Evolutionary conservation across 2,113 vertebrate species (phyloP).

Genomic region (Electrona antarctica): DNA sequence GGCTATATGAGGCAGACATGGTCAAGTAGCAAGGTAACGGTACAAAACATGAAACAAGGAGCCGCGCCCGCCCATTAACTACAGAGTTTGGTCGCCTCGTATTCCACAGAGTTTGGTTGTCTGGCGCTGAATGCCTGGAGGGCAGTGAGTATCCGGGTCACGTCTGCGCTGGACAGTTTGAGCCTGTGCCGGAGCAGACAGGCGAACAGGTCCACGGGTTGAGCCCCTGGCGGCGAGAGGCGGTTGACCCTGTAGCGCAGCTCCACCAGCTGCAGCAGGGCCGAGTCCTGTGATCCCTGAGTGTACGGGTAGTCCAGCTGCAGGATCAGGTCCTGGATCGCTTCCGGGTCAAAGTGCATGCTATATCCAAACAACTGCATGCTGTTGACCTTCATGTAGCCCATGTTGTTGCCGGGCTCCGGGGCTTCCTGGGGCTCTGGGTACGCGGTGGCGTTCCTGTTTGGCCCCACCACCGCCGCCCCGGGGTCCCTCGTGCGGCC

Average conservation of each 20-base stretch:
- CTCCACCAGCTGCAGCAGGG: slow-evolving; percentile 94
- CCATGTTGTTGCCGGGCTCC: slow-evolving; percentile 86
- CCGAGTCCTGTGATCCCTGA: slow-evolving; percentile 94
- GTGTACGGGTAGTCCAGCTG: slow-evolving; percentile 97
- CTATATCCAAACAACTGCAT: slow-evolving; percentile 97
- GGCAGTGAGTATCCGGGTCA: slow-evolving; percentile 91
- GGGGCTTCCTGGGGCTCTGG: slow-evolving; percentile 84
- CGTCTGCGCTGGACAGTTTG: slow-evolving; percentile 92
- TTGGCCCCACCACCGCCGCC: slow-evolving; percentile 17
- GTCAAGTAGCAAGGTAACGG: slow-evolving; percentile 43
- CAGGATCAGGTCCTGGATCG: slow-evolving; percentile 95
- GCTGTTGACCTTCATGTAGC: slow-evolving; percentile 96
- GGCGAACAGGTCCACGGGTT: slow-evolving; percentile 90
- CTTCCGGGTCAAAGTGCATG: slow-evolving; percentile 94
- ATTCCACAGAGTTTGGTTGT: slow-evolving; percentile 86
- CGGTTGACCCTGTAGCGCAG: slow-evolving; percentile 94
- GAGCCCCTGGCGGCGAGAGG: slow-evolving; percentile 90
- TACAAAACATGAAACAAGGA: slow-evolving; percentile 60
- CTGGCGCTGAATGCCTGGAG: slow-evolving; percentile 88
- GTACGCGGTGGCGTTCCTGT: slow-evolving; percentile 82
- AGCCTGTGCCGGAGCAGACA: slow-evolving; percentile 95
- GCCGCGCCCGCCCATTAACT: slow-evolving; percentile 78
- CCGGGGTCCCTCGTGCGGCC: slow-evolving; percentile 86
- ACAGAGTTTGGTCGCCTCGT: slow-evolving; percentile 93
- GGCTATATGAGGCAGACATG: slow-evolving; percentile 4